phyloP scores from a whole-genome alignment of 1,140 invertebrate genomes.

The Drosophila bifasciata region DNA sequence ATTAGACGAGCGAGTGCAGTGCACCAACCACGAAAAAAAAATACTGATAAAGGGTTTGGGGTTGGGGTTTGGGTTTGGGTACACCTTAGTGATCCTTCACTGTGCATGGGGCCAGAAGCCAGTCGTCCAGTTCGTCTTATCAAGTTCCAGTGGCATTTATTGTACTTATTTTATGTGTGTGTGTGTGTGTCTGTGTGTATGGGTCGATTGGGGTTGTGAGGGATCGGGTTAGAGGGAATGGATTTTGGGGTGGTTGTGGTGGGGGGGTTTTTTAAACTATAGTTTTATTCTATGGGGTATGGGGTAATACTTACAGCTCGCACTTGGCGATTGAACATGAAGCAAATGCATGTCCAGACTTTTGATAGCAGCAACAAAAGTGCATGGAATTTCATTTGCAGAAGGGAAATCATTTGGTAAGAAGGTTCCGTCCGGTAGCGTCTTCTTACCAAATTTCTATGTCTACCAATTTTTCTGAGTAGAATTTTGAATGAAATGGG shows the following conservation, averaged over 20 bases:
- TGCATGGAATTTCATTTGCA: constrained; percentile 98
- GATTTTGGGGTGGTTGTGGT: too few species aligned
- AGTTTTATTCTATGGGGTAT: neutral
- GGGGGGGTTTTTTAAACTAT: too few species aligned
- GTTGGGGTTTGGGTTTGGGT: too few species aligned
- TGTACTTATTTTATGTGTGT: too few species aligned
- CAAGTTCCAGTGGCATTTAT: too few species aligned
- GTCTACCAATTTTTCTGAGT: constrained; percentile 7
- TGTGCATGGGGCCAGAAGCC: too few species aligned
- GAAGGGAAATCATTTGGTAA: constrained; percentile 94
- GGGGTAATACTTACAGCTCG: constrained; percentile 92
- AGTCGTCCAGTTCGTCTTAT: too few species aligned
- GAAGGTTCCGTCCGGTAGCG: constrained; percentile 20
- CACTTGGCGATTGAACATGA: constrained; percentile 97
- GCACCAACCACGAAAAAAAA: neutral
- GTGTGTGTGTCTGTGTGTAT: too few species aligned
- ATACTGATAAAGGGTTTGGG: constrained; percentile 20
- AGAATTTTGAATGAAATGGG: neutral
- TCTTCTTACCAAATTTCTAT: constrained; percentile 62
- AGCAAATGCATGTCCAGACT: constrained; percentile 99
- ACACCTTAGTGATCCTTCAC: too few species aligned
- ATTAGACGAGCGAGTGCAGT: too few species aligned
- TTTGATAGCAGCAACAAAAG: constrained; percentile 97
- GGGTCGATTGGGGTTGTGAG: too few species aligned
- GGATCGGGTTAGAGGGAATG: too few species aligned